A percentile compares a stretch with the other conserved stretches of the same genome.
phyloP scores from a whole-genome alignment of 2,113 vertebrate genomes.

The Nannobrachium achirus region DNA sequence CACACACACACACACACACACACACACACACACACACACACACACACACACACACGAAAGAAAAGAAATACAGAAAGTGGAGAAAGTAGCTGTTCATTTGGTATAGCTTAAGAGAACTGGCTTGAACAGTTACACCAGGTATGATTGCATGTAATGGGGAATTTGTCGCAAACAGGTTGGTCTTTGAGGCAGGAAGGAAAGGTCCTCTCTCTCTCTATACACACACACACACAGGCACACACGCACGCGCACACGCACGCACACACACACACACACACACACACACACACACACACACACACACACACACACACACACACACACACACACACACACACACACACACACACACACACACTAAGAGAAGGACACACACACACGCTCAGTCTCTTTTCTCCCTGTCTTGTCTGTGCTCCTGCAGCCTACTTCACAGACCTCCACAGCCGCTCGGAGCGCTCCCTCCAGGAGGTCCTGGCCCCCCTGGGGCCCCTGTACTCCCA shows the following conservation, averaged over 20 bases:
- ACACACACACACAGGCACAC: neutral
- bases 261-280: too few species aligned
- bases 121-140: conserved; percentile 44
- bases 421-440: conserved; percentile 91
- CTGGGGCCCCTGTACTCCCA: conserved; percentile 85
- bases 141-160: too few species aligned
- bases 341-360: conserved; percentile 2
- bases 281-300: too few species aligned
- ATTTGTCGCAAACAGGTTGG: neutral
- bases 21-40: too few species aligned
- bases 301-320: too few species aligned
- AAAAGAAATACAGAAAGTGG: neutral
- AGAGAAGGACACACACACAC: neutral
- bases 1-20: too few species aligned
- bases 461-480: conserved; percentile 82
- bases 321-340: neutral
- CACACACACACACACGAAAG: too few species aligned
- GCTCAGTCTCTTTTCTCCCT: neutral
- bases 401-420: conserved; percentile 50
- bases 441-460: conserved; percentile 84
- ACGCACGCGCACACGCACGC: conserved; percentile 1
- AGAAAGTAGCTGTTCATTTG: conserved; percentile 59
- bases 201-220: neutral
- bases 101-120: conserved; percentile 55
- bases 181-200: conserved; percentile 56